phyloP scores from a whole-genome alignment of 2,113 vertebrate species.

The Oreocharis arfaki region DNA sequence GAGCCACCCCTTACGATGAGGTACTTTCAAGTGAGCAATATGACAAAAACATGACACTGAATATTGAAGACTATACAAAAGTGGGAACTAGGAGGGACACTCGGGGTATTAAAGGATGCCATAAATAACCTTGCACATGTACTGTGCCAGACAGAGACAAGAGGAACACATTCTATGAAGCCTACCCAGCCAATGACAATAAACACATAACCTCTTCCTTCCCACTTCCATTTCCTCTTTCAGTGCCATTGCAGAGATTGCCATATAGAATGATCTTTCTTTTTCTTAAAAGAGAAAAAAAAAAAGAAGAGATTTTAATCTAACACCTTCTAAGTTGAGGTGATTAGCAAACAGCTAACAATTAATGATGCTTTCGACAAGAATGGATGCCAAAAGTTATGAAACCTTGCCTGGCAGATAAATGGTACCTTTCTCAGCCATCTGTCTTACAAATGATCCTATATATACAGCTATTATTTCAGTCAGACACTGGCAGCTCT shows the following conservation, averaged over 20 bases:
- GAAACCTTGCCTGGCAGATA: conserved; percentile 41
- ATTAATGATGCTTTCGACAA: neutral
- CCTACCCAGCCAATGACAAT: neutral
- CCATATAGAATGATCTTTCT: neutral
- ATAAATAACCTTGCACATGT: neutral
- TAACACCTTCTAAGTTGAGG: neutral
- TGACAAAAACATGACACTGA: neutral
- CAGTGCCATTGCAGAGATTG: neutral
- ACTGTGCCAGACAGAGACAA: neutral
- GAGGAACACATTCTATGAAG: neutral
- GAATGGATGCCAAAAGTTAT: conserved; percentile 7
- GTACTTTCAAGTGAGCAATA: neutral
- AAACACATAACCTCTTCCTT: neutral
- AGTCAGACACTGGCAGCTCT: conserved; percentile 52
- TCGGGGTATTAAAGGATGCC: neutral
- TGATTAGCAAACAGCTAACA: conserved; percentile 19
- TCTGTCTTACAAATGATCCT: conserved; percentile 69
- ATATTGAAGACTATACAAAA: neutral
- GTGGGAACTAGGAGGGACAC: neutral
- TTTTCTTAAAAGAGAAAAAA: neutral
- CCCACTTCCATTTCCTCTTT: neutral
- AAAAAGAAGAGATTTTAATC: neutral
- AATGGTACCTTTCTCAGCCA: conserved; percentile 51
- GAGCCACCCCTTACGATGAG: neutral
- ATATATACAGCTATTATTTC: conserved; percentile 69